These are phyloP conservation scores for Spatula clypeata DNA, from an alignment of 2,797 vertebrate genomes.

Conservation along the genomic window DNA sequence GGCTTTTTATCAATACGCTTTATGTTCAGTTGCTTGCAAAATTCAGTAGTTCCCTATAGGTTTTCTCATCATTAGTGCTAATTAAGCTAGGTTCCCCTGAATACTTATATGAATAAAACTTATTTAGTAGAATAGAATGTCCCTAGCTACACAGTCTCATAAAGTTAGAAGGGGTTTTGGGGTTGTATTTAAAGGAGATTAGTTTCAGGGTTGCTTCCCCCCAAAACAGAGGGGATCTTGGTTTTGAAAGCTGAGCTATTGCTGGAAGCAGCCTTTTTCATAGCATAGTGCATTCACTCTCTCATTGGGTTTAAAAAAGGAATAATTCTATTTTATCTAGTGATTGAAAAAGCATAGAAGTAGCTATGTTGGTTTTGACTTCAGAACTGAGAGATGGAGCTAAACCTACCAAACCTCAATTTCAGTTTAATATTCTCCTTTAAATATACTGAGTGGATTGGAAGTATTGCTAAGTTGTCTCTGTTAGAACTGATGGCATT, in stretches of 20 bases:
- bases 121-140: neutral
- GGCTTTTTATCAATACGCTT: conserved; percentile 23
- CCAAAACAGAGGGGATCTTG: neutral
- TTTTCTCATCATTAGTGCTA: conserved; percentile 63
- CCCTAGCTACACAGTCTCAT: neutral
- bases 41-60: conserved; percentile 43
- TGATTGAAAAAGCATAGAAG: neutral
- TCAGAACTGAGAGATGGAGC: neutral
- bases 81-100: conserved; percentile 34
- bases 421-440: conserved; percentile 33
- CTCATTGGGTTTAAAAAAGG: neutral
- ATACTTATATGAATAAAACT: neutral
- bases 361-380: conserved; percentile 12
- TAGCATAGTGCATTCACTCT: neutral
- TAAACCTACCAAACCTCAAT: neutral
- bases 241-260: neutral
- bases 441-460: neutral
- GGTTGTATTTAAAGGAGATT: neutral
- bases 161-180: neutral
- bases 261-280: neutral
- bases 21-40: conserved; percentile 38
- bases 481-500: conserved; percentile 42
- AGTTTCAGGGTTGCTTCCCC: neutral
- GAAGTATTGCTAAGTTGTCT: neutral
- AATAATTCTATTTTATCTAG: neutral